Percentiles rank a stretch among this genome's conserved stretches.
Conservation (phyloP, 2,113 vertebrate species). For the Vicugna pacos region DNA sequence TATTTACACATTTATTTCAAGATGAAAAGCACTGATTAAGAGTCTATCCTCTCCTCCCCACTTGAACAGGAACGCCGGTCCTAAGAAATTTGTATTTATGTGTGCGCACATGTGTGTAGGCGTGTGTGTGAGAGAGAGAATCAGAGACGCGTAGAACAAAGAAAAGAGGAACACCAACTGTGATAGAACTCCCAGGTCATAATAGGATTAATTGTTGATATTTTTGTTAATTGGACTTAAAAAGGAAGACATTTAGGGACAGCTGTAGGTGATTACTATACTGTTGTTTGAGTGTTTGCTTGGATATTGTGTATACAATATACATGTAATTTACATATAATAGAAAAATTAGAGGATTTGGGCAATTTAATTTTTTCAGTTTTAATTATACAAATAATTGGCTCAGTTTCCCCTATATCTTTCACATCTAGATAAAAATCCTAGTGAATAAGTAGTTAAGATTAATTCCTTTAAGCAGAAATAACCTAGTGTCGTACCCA, state of each 20-base stretch:
- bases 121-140: background rate
- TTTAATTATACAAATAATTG: background rate
- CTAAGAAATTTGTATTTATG: background rate
- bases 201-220: background rate
- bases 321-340: background rate
- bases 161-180: background rate
- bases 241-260: background rate
- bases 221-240: background rate
- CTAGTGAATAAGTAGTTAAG: background rate
- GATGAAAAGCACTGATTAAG: background rate
- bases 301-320: background rate
- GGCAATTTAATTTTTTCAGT: background rate
- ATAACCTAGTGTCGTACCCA: background rate
- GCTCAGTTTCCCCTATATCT: background rate
- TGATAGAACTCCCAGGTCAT: background rate
- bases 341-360: background rate
- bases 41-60: background rate
- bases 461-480: background rate
- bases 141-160: background rate
- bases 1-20: constrained; percentile 7
- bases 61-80: background rate
- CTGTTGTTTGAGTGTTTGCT: background rate
- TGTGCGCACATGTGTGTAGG: background rate
- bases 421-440: background rate
- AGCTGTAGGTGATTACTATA: background rate